These are phyloP conservation scores for Chromobotia macracanthus DNA, from an alignment of 2,797 vertebrate genomes.

Conservation along the genomic window DNA sequence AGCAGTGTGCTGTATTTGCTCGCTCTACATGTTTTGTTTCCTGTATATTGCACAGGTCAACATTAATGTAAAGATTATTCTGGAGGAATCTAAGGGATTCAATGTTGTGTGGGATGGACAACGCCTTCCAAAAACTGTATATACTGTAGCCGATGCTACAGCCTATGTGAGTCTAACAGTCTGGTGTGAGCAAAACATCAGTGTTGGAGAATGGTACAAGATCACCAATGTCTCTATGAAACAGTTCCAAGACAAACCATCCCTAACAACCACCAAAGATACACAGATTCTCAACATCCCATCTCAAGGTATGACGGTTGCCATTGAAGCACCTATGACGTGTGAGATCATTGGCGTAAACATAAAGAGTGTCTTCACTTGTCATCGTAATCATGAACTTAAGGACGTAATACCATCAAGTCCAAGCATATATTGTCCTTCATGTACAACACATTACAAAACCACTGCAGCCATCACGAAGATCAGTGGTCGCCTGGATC, in stretches of 20 bases:
- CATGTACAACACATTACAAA: slow-evolving; percentile 24
- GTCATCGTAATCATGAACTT: not conserved
- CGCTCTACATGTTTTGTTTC: not conserved
- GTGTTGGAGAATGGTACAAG: slow-evolving; percentile 31
- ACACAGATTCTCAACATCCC: slow-evolving; percentile 17
- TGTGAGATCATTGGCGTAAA: slow-evolving; percentile 25
- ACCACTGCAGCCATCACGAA: not conserved
- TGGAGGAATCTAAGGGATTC: not conserved
- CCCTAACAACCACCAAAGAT: slow-evolving; percentile 5
- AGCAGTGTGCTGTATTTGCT: not conserved
- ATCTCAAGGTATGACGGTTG: slow-evolving; percentile 9
- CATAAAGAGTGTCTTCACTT: not conserved
- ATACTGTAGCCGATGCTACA: slow-evolving; percentile 20
- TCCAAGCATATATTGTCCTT: not conserved
- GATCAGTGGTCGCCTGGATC: slow-evolving; percentile 1
- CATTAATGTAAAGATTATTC: slow-evolving; percentile 28
- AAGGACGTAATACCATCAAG: not conserved
- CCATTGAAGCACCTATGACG: not conserved
- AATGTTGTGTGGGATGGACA: not conserved
- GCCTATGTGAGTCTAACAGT: not conserved
- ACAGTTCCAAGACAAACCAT: not conserved
- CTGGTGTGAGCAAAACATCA: slow-evolving; percentile 4
- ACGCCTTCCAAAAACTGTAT: slow-evolving; percentile 2
- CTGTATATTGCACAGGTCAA: slow-evolving; percentile 6
- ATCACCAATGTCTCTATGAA: slow-evolving; percentile 8